These are phyloP conservation scores for Halcyon badia DNA, from an alignment of 2,797 vertebrate species.

Conservation along the genomic window DNA sequence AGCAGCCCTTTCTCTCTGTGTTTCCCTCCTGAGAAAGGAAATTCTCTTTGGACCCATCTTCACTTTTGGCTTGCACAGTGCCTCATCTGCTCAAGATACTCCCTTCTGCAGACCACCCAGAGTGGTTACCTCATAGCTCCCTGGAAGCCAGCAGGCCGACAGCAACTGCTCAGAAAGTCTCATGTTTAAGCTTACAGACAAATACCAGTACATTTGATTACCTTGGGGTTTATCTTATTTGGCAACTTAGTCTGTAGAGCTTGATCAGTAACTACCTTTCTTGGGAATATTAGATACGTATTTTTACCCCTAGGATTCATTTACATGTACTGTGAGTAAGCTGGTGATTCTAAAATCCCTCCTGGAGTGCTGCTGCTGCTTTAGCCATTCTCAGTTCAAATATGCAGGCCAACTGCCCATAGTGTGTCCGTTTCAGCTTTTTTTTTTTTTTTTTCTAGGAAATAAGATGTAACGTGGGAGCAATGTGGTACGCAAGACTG, in stretches of 20 bases:
- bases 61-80: not conserved
- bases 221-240: not conserved
- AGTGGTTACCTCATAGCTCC: not conserved
- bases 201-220: not conserved
- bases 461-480: not conserved
- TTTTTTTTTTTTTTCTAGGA: conserved; percentile 11
- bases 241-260: not conserved
- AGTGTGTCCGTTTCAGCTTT: not conserved
- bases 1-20: not conserved
- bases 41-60: not conserved
- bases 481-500: not conserved
- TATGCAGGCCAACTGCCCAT: not conserved
- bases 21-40: not conserved
- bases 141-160: not conserved
- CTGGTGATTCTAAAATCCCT: not conserved
- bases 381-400: not conserved
- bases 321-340: not conserved
- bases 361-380: not conserved
- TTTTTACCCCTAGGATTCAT: not conserved
- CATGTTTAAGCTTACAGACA: not conserved
- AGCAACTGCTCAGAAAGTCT: not conserved
- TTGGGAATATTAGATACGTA: not conserved
- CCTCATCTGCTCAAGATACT: not conserved
- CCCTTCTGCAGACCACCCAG: conserved; percentile 20
- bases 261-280: not conserved